Evolutionary conservation across 2,888 invertebrate species (phyloP).

Genomic region (Leptogaster cylindrica): DNA sequence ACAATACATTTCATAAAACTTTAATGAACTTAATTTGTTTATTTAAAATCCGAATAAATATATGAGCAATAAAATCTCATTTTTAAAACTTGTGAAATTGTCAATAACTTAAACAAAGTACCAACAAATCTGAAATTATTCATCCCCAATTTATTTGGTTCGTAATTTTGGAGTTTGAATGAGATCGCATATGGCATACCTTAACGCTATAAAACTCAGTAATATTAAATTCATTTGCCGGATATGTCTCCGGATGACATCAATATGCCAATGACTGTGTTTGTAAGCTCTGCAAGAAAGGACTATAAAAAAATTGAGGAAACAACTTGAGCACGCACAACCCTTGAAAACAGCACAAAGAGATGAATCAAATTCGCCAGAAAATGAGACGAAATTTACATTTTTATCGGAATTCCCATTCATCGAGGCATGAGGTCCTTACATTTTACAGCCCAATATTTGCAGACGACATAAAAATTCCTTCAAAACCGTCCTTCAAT

Average conservation of each 20-base stretch:
- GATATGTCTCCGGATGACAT: not conserved
- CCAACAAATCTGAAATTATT: too few species aligned
- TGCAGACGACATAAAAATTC: slow-evolving; percentile 46
- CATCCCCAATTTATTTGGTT: too few species aligned
- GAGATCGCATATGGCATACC: not conserved
- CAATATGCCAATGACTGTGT: slow-evolving; percentile 11
- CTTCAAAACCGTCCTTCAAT: slow-evolving; percentile 46
- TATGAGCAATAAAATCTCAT: too few species aligned
- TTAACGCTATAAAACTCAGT: slow-evolving; percentile 2
- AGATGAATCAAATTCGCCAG: slow-evolving; percentile 38
- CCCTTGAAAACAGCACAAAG: slow-evolving; percentile 25
- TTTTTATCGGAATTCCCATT: slow-evolving; percentile 45
- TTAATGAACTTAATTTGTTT: too few species aligned
- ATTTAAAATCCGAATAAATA: too few species aligned
- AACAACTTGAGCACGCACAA: slow-evolving; percentile 16
- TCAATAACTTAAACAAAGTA: too few species aligned
- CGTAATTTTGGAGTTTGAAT: too few species aligned
- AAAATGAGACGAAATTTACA: slow-evolving; percentile 44
- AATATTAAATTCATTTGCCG: slow-evolving; percentile 9
- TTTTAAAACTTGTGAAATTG: too few species aligned
- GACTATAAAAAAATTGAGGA: slow-evolving; percentile 17
- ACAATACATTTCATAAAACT: too few species aligned
- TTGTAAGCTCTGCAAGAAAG: not conserved
- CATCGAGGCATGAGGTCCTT: slow-evolving; percentile 7
- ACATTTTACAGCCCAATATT: slow-evolving; percentile 45